Conservation (phyloP, 2,888 invertebrate species). For the Dysmachus trigonus region DNA sequence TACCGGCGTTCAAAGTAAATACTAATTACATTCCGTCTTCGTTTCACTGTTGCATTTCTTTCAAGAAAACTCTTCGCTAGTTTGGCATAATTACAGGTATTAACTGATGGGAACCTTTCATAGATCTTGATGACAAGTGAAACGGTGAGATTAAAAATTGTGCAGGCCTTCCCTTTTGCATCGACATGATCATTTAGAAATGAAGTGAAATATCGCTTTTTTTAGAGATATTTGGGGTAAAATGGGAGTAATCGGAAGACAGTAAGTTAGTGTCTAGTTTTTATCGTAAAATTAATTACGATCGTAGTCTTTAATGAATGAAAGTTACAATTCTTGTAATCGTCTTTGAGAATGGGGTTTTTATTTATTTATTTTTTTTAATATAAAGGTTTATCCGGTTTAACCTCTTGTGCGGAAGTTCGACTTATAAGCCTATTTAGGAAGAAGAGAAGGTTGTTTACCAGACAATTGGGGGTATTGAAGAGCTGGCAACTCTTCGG, state of each 20-base stretch:
- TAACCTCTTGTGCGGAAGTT: neutral
- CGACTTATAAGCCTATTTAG: neutral
- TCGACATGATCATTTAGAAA: neutral
- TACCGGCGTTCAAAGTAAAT: neutral
- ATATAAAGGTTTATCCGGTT: neutral
- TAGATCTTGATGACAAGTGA: neutral
- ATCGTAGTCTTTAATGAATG: neutral
- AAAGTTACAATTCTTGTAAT: neutral
- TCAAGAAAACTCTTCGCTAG: neutral
- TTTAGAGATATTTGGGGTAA: neutral
- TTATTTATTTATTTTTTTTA: neutral
- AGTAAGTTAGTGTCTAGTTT: neutral
- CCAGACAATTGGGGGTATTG: neutral
- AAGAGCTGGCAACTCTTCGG: conserved; percentile 20
- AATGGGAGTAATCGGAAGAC: neutral
- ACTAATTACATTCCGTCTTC: neutral
- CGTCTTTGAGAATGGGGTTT: neutral
- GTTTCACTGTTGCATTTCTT: neutral
- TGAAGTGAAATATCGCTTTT: neutral
- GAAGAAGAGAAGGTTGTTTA: neutral
- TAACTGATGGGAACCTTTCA: neutral
- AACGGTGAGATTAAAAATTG: neutral
- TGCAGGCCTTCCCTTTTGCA: neutral
- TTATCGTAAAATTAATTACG: neutral
- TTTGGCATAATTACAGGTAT: neutral